Percentiles rank a stretch among this genome's conserved stretches.
phyloP scores from a whole-genome alignment of 2,797 vertebrate species.

The Myioborus miniatus region DNA sequence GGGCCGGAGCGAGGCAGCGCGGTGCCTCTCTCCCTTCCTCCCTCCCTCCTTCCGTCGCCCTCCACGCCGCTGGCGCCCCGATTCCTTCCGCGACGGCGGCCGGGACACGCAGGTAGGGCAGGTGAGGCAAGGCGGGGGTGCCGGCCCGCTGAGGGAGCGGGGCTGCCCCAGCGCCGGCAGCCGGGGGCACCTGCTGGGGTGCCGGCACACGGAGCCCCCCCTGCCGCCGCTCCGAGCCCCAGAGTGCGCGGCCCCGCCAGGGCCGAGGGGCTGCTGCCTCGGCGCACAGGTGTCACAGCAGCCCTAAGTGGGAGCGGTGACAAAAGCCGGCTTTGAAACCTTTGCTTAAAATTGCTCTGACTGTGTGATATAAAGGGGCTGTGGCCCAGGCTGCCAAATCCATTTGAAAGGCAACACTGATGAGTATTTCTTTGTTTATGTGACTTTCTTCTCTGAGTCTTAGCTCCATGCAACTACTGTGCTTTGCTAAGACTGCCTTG shows the following conservation, averaged over 20 bases:
- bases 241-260: accelerated
- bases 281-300: accelerated
- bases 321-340: not conserved
- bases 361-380: accelerated
- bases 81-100: not conserved
- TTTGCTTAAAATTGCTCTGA: not conserved
- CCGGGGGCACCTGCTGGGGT: not conserved
- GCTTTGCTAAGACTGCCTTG: not conserved
- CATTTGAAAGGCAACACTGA: accelerated
- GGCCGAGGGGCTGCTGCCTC: not conserved
- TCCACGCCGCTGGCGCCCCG: not conserved
- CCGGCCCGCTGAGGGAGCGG: not conserved
- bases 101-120: not conserved
- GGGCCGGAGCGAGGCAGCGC: not conserved
- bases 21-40: not conserved
- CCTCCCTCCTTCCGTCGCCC: not conserved
- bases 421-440: not conserved
- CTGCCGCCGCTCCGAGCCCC: accelerated
- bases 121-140: not conserved
- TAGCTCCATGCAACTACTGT: accelerated
- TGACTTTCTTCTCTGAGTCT: not conserved
- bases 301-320: accelerated
- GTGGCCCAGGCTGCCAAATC: not conserved
- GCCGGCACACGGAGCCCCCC: not conserved
- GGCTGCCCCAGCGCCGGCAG: not conserved